Conservation (phyloP, 1,140 invertebrate genomes). For the Apocrypta bakeri region DNA sequence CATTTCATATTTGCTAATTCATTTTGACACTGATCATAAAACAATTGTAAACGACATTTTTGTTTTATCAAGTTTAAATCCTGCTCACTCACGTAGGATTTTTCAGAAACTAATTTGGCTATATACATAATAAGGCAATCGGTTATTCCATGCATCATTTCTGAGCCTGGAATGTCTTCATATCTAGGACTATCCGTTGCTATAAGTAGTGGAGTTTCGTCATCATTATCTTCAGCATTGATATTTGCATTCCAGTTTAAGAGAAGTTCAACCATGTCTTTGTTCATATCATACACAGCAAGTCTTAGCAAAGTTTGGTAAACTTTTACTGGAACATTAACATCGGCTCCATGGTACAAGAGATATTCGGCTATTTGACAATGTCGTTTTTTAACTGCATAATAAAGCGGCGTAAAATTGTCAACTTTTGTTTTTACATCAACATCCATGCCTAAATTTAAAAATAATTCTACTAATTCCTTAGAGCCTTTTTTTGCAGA, state of each 20-base stretch:
- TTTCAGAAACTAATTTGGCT: slow-evolving; percentile 37
- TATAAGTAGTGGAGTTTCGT: slow-evolving; percentile 37
- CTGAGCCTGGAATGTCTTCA: slow-evolving; percentile 41
- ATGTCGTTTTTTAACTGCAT: slow-evolving; percentile 39
- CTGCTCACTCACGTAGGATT: slow-evolving; percentile 36
- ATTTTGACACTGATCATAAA: slow-evolving; percentile 36
- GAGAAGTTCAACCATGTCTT: slow-evolving; percentile 45
- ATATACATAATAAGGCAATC: slow-evolving; percentile 43
- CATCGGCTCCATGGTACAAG: slow-evolving; percentile 41
- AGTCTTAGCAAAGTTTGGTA: slow-evolving; percentile 46
- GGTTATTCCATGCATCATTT: slow-evolving; percentile 42
- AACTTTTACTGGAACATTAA: slow-evolving; percentile 31
- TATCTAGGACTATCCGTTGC: slow-evolving; percentile 44
- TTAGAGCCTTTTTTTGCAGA: slow-evolving; percentile 38
- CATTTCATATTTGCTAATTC: slow-evolving; percentile 41
- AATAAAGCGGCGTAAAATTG: slow-evolving; percentile 38
- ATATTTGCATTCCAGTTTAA: slow-evolving; percentile 42
- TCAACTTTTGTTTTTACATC: slow-evolving; percentile 32
- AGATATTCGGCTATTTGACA: slow-evolving; percentile 40
- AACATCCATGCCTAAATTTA: slow-evolving; percentile 43
- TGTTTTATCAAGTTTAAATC: slow-evolving; percentile 35
- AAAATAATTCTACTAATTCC: slow-evolving; percentile 41
- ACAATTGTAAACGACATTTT: neutral
- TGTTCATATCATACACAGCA: slow-evolving; percentile 47
- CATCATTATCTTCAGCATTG: slow-evolving; percentile 33